These are phyloP conservation scores for Zoanthus sociatus DNA, from an alignment of 92 coral and sea anemone genomes.

Conservation along the genomic window DNA sequence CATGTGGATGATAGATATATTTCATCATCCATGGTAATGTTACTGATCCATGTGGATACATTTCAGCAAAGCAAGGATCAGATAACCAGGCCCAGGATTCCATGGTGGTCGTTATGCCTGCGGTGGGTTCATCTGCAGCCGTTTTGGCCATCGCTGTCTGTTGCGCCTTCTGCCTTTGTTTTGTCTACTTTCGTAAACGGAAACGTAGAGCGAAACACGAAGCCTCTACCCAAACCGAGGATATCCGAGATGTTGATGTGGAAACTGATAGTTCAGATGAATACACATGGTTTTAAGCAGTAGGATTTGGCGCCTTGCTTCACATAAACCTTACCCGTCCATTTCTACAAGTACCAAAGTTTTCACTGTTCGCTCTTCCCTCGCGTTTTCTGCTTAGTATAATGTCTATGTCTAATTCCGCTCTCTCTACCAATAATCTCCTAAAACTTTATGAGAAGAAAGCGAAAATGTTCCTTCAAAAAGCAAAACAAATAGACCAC, in stretches of 20 bases:
- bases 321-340: too few species aligned
- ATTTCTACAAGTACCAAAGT: too few species aligned
- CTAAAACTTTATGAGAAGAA: too few species aligned
- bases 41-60: background rate
- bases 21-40: background rate
- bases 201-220: background rate
- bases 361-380: too few species aligned
- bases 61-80: slow-evolving; percentile 14
- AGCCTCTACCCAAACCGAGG: slow-evolving; percentile 14
- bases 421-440: too few species aligned
- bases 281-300: background rate
- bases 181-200: background rate
- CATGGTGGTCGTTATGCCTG: background rate
- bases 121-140: slow-evolving; percentile 20
- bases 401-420: too few species aligned
- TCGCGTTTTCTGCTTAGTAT: too few species aligned
- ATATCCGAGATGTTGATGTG: background rate
- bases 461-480: too few species aligned
- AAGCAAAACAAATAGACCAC: too few species aligned
- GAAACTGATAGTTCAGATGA: background rate
- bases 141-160: background rate
- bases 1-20: too few species aligned
- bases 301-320: too few species aligned
- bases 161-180: background rate
- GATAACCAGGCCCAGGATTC: background rate